Base-by-base conservation (phyloP, 2,113 vertebrate species). In the Sclerurus mexicanus region DNA sequence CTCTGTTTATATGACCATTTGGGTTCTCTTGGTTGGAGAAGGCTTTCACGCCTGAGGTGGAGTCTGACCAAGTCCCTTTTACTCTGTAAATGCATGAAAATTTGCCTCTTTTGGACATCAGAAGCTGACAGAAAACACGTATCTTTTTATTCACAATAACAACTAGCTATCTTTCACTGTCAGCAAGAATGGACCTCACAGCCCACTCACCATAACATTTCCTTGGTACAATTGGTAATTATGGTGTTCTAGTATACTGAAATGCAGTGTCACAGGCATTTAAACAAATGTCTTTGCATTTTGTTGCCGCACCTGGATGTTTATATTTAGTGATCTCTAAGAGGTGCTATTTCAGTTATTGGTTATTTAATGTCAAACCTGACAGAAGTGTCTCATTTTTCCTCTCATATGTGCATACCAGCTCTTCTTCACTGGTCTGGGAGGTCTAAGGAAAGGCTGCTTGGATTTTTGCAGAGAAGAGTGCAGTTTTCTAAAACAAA, bases 1-100 rank as follows among this genome's bases (percentile, higher is more conserved):
- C 21, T 12, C 19, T 23, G 3, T 35, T 37, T 73, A 7, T 8
- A 10, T 0, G 3, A 55, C 14, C 2, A 1, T 66, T 78, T 53
- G 20, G 2, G 4, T 69, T 76, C 14, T 39, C 37, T 37, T 2
- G 2, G 21, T 8, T 56, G n/a, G 30, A 86, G 62, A 52, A 75
- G n/a, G 11, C 4, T 63, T 31, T 12, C 2, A 4, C 8, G 7
- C 58, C 37, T 80, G 75, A 69, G 28, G 59, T 7, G 4, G 7
- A 60, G 47, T 31, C 44, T 79, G 25, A 42, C 28, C 40, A 69
- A 28, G 20, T 18, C 21, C 12, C 22, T 79, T 73, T 66, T 50
- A 47, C 6, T 59, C 6, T 37, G n/a, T 39, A 71, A 87, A 12
- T 76, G 20, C 55, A 49, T 21, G 46, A 83, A 87, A 93, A 53